A percentile compares a stretch with the other conserved stretches of the same genome.
phyloP scores from a whole-genome alignment of 2,113 vertebrate genomes.

The Acanthisitta chloris region DNA sequence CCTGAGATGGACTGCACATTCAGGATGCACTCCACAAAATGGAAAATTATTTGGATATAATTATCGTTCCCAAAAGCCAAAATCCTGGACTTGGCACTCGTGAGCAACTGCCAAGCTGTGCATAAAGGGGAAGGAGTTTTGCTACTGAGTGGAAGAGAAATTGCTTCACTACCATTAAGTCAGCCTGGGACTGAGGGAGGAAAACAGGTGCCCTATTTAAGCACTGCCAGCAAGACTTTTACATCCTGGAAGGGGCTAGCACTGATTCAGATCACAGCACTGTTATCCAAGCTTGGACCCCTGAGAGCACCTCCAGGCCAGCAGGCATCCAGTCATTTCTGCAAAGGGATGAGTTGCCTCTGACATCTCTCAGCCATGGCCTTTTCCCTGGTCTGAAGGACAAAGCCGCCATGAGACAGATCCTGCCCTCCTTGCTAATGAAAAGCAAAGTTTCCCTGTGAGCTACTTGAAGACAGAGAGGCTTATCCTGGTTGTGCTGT shows the following conservation, averaged over 20 bases:
- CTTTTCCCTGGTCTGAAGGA: neutral
- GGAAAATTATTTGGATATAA: neutral
- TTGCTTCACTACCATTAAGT: neutral
- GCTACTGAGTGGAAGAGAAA: neutral
- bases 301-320: neutral
- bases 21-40: neutral
- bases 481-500: accelerated
- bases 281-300: neutral
- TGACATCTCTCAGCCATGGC: neutral
- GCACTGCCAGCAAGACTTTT: neutral
- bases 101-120: neutral
- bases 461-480: neutral
- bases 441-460: neutral
- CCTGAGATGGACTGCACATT: accelerated
- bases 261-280: neutral
- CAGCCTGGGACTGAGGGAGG: neutral
- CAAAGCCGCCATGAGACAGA: neutral
- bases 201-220: neutral
- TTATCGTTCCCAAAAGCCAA: neutral
- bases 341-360: neutral
- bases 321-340: neutral
- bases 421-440: neutral
- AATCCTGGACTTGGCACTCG: accelerated
- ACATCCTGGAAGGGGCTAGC: neutral
- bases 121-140: neutral